Percentiles rank a stretch among this genome's conserved stretches.
Conservation (phyloP, 2,113 vertebrate species). For the Catharus fuscescens region DNA sequence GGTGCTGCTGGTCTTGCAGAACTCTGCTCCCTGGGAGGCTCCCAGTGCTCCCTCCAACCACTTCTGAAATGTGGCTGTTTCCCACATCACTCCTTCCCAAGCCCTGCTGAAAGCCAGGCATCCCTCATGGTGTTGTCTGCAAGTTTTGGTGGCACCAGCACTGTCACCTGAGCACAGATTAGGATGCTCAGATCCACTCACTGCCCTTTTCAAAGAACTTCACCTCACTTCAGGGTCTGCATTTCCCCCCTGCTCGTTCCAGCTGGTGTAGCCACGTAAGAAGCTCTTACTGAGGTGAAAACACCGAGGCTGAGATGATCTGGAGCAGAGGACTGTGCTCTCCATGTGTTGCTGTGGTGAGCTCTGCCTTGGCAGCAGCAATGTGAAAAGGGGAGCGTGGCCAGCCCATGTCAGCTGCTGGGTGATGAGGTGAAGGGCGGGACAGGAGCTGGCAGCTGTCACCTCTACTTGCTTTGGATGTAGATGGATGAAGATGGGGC, state of each 20-base stretch:
- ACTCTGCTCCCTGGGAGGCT: background rate
- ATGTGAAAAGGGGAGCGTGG: background rate
- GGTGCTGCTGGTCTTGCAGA: background rate
- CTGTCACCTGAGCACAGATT: background rate
- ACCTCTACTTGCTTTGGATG: background rate
- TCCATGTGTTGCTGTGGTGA: background rate
- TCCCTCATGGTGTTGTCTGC: rapidly evolving
- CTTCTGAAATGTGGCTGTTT: background rate
- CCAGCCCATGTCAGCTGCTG: background rate
- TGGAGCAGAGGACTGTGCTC: background rate
- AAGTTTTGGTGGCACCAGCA: background rate
- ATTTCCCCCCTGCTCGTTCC: background rate
- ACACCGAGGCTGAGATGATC: background rate
- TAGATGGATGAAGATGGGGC: background rate
- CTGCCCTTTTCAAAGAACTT: background rate
- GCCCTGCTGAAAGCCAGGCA: background rate
- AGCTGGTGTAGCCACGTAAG: rapidly evolving
- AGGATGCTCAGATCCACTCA: background rate
- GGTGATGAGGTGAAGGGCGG: background rate
- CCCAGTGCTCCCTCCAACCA: background rate
- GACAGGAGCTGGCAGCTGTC: background rate
- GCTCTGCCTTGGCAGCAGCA: background rate
- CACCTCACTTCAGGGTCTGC: background rate
- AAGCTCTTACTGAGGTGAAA: background rate
- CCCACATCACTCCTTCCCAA: background rate